Evolutionary conservation across 92 coral and sea anemone species (phyloP).

Genomic region (Parazoanthus swiftii): DNA sequence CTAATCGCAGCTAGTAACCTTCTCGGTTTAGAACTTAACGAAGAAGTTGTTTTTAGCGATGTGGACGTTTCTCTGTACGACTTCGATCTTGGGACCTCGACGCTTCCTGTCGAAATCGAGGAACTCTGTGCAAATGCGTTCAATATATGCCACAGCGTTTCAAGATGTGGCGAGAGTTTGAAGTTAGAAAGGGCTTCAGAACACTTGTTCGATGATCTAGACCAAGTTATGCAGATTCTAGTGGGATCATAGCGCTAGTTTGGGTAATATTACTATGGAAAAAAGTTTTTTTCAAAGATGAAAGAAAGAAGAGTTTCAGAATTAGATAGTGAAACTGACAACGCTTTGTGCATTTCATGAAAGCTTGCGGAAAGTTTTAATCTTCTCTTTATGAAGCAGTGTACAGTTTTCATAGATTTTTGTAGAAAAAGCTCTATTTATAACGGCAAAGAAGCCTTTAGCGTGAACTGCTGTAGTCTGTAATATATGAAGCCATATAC

Average conservation of each 20-base stretch:
- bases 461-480: neutral
- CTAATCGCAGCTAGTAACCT: constrained; percentile 78
- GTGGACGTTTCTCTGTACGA: constrained; percentile 95
- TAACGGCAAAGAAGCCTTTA: neutral
- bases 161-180: constrained; percentile 82
- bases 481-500: neutral
- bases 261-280: neutral
- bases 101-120: constrained; percentile 78
- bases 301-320: neutral
- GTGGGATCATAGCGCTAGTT: constrained; percentile 72
- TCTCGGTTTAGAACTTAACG: constrained; percentile 76
- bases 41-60: constrained; percentile 92
- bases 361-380: constrained; percentile 11
- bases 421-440: constrained; percentile 39
- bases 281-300: neutral
- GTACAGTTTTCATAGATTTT: constrained; percentile 35
- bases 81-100: constrained; percentile 69
- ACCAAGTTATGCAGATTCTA: constrained; percentile 97
- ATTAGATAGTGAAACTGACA: constrained; percentile 2
- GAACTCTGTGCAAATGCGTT: constrained; percentile 79
- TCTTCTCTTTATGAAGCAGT: neutral
- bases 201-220: constrained; percentile 80
- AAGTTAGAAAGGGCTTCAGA: constrained; percentile 77
- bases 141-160: constrained; percentile 40
- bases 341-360: neutral